Evolutionary conservation across 2,113 vertebrate species (phyloP), one percentile per base, ranked within the genome.

Genomic region (Chamaea fasciata): DNA sequence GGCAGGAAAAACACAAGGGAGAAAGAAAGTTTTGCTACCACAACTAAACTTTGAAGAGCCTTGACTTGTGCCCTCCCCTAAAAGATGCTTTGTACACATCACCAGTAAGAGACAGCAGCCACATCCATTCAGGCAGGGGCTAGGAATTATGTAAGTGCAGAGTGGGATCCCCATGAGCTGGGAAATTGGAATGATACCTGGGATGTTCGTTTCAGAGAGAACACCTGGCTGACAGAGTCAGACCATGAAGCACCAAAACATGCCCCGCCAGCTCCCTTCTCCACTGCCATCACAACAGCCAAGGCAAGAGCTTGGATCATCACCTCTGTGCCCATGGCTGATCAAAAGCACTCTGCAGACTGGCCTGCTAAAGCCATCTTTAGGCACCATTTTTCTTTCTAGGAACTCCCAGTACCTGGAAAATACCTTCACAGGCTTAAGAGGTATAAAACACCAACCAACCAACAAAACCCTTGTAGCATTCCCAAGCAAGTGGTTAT

Each of bases 391-490:
- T 57, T 50, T 46, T 26, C 27, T 23, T 83, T 53, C 49, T 42
- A 55, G 77, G 56, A 65, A 49, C 47, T 85, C 30, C 37, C 70
- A 74, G 42, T 24, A 76, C 47, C 52, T 4, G 4, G 27, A 28
- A 85, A 75, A 39, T 56, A 87, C 68, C 64, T 85, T 56, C 65
- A 64, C 26, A 88, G 85, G 85, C 53, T 71, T n/a, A 90, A 83
- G 87, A 84, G 35, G 71, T 93, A 64, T 26, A 60, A 94, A 90
- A 57, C 0, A 63, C 64, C 87, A 89, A n/a, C 73, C 67, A 92
- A 31, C 20, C 41, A 94, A 74, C 10, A 47, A 69, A 47, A 6
- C 68, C 64, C 55, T n/a, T 22, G 33, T 74, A 77, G 52, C 52
- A 47, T 59, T 42, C 44, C 82, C 83, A 83, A 82, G n/a, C 27